Evolutionary conservation across 2,113 vertebrate species (phyloP).

Genomic region (Argyrosomus japonicus): DNA sequence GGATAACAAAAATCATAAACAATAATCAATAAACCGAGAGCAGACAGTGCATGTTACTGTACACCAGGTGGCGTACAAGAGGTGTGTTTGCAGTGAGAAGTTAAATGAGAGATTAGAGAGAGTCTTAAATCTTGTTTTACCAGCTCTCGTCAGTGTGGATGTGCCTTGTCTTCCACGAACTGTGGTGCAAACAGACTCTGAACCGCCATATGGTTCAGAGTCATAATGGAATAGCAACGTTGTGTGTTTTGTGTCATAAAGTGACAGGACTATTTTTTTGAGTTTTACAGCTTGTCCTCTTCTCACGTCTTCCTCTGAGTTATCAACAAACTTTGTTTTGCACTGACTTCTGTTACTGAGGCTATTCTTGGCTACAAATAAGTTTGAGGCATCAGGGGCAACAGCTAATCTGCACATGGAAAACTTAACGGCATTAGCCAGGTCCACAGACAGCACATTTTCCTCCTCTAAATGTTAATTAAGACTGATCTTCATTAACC

Average conservation of each 20-base stretch:
- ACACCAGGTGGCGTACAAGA: background rate
- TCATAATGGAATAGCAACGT: too few relatives aligned
- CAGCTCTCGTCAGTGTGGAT: background rate
- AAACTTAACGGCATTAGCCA: background rate
- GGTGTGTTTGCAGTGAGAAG: background rate
- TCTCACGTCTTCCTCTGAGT: background rate
- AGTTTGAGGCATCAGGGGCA: background rate
- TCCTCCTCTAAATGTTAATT: background rate
- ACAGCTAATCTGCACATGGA: background rate
- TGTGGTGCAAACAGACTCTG: background rate
- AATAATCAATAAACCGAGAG: background rate
- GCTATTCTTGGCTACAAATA: background rate
- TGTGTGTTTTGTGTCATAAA: background rate
- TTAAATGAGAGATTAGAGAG: background rate
- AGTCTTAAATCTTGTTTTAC: background rate
- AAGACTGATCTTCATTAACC: slow-evolving; percentile 17
- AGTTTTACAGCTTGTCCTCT: background rate
- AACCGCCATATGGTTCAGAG: too few relatives aligned
- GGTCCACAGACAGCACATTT: background rate
- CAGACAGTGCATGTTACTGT: background rate
- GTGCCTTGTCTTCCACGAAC: background rate
- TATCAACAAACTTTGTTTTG: background rate
- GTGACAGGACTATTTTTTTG: background rate
- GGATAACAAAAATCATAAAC: background rate
- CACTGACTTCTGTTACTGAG: background rate